Conservation (phyloP, 1,140 invertebrate genomes). For the Scaptodrosophila lebanonensis region DNA sequence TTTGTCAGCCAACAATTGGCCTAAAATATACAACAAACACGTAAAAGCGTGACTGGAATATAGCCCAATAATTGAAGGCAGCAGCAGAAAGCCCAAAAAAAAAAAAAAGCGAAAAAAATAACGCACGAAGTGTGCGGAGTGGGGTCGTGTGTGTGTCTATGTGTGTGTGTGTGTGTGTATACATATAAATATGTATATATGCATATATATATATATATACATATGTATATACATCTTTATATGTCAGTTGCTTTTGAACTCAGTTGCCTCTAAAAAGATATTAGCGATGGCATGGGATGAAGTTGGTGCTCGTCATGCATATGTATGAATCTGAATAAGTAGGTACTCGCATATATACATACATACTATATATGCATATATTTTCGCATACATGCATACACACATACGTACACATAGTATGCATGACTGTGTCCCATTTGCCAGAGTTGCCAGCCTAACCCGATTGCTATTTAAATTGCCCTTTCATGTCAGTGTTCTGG, state of each 20-base stretch:
- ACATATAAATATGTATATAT: background rate
- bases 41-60: slow-evolving; percentile 64
- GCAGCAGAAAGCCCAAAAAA: slow-evolving; percentile 42
- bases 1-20: slow-evolving; percentile 31
- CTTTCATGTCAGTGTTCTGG: too few relatives aligned
- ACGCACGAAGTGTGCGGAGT: slow-evolving; percentile 54
- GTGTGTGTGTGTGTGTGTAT: background rate
- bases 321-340: too few relatives aligned
- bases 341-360: too few relatives aligned
- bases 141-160: background rate
- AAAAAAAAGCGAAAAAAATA: slow-evolving; percentile 61
- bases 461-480: too few relatives aligned
- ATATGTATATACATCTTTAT: slow-evolving; percentile 1
- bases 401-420: too few relatives aligned
- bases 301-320: too few relatives aligned
- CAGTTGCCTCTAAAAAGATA: too few relatives aligned
- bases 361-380: too few relatives aligned
- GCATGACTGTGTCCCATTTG: too few relatives aligned
- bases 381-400: too few relatives aligned
- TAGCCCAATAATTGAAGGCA: slow-evolving; percentile 62
- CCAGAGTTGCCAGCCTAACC: too few relatives aligned
- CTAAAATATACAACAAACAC: slow-evolving; percentile 45
- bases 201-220: background rate
- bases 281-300: too few relatives aligned
- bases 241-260: slow-evolving; percentile 11